A percentile compares a stretch with the other conserved stretches of the same genome.
These are phyloP conservation scores for Trachelipus rathkii DNA, from an alignment of 1,140 invertebrate genomes.

Conservation along the genomic window DNA sequence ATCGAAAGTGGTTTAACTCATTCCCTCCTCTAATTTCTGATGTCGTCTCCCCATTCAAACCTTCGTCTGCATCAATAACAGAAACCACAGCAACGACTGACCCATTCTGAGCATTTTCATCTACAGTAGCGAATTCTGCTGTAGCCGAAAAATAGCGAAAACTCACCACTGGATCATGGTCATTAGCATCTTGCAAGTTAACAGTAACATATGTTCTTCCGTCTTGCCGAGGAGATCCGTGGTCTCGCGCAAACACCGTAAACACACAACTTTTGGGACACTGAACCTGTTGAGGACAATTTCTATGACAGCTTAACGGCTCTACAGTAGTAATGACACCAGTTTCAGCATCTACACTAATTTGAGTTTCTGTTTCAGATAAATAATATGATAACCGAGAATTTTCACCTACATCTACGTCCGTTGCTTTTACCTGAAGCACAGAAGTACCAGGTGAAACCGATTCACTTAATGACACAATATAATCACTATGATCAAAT, in stretches of 20 bases:
- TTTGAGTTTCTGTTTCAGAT: slow-evolving; percentile 79
- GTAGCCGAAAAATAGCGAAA: slow-evolving; percentile 78
- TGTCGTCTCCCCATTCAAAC: slow-evolving; percentile 78
- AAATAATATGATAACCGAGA: slow-evolving; percentile 86
- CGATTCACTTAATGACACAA: slow-evolving; percentile 85
- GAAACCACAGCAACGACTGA: slow-evolving; percentile 89
- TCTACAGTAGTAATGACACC: slow-evolving; percentile 78
- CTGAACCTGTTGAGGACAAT: slow-evolving; percentile 64
- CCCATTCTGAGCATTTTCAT: slow-evolving; percentile 85
- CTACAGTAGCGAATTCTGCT: slow-evolving; percentile 82
- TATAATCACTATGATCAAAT: slow-evolving; percentile 88
- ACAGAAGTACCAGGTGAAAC: slow-evolving; percentile 79
- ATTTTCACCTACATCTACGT: slow-evolving; percentile 87
- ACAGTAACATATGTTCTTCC: slow-evolving; percentile 92
- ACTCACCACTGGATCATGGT: slow-evolving; percentile 87
- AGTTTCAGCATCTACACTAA: slow-evolving; percentile 80
- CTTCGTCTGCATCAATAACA: slow-evolving; percentile 84
- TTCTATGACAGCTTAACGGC: slow-evolving; percentile 55
- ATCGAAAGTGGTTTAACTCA: slow-evolving; percentile 79
- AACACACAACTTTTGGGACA: slow-evolving; percentile 88
- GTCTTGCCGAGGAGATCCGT: slow-evolving; percentile 81
- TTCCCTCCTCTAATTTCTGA: slow-evolving; percentile 82
- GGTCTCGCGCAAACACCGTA: slow-evolving; percentile 87
- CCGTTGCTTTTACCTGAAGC: slow-evolving; percentile 82
- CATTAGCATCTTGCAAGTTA: slow-evolving; percentile 86